Conservation (phyloP, 2,797 vertebrate species). For the Netta rufina region DNA sequence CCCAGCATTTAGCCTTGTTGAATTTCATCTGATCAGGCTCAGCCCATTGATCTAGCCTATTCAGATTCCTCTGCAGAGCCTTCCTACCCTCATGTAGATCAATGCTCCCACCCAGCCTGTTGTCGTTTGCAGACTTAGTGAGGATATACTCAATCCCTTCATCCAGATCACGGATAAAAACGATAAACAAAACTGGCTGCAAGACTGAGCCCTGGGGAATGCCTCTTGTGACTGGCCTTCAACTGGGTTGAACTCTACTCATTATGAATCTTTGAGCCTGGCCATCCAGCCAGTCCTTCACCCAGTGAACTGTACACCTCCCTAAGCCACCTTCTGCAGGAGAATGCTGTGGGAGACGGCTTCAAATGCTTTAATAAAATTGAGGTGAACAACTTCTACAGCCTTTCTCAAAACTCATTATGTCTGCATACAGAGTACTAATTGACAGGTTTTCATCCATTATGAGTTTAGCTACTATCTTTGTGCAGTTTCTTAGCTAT, state of each 20-base stretch:
- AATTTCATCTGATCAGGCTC: too few species aligned
- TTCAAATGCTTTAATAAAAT: background rate
- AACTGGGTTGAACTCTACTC: background rate
- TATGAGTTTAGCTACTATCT: background rate
- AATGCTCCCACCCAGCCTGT: too few species aligned
- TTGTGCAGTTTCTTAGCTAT: background rate
- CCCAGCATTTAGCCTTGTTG: too few species aligned
- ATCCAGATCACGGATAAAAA: too few species aligned
- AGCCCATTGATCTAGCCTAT: too few species aligned
- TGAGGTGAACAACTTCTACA: background rate
- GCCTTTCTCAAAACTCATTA: background rate
- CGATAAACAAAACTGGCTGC: too few species aligned
- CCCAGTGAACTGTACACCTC: background rate
- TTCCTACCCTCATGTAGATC: too few species aligned
- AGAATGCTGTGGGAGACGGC: background rate
- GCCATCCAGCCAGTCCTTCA: background rate
- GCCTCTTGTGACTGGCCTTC: background rate
- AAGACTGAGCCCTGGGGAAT: too few species aligned
- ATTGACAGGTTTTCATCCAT: background rate
- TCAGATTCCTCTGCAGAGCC: too few species aligned
- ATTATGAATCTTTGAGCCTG: background rate
- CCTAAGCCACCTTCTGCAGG: background rate
- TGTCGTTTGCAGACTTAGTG: too few species aligned
- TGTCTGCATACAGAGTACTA: background rate
- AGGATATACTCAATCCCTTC: too few species aligned